phyloP scores from a whole-genome alignment of 2,113 vertebrate species.

The Carollia perspicillata region DNA sequence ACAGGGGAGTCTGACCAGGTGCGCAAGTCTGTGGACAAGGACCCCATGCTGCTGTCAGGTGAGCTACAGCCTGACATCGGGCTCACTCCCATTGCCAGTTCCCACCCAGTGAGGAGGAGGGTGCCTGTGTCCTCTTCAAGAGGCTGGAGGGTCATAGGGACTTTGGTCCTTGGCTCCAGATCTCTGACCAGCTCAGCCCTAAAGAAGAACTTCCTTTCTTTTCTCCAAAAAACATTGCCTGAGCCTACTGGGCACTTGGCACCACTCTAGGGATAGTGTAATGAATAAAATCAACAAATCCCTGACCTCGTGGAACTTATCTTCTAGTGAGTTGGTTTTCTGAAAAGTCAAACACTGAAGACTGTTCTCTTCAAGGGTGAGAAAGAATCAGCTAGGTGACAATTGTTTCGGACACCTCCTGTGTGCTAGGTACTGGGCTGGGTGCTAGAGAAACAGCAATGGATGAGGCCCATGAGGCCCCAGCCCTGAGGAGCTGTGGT shows the following conservation, averaged over 20 bases:
- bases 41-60: constrained; percentile 99
- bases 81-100: not conserved
- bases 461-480: not conserved
- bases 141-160: not conserved
- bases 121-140: accelerated
- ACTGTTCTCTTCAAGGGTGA: not conserved
- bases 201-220: not conserved
- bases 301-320: not conserved
- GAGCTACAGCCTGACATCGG: not conserved
- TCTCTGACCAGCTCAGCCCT: not conserved
- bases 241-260: not conserved
- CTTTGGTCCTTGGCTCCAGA: not conserved
- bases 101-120: accelerated
- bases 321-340: not conserved
- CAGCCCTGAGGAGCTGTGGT: not conserved
- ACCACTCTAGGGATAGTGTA: accelerated
- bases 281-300: not conserved
- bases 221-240: not conserved
- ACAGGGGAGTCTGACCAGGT: constrained; percentile 99
- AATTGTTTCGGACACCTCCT: not conserved
- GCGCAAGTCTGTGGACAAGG: constrained; percentile 93
- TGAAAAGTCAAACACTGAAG: not conserved
- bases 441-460: not conserved
- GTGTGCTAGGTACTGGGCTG: not conserved
- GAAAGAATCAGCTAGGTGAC: not conserved